These are phyloP conservation scores for Pleuronectes platessa DNA, from an alignment of 2,113 vertebrate species.

Conservation along the genomic window DNA sequence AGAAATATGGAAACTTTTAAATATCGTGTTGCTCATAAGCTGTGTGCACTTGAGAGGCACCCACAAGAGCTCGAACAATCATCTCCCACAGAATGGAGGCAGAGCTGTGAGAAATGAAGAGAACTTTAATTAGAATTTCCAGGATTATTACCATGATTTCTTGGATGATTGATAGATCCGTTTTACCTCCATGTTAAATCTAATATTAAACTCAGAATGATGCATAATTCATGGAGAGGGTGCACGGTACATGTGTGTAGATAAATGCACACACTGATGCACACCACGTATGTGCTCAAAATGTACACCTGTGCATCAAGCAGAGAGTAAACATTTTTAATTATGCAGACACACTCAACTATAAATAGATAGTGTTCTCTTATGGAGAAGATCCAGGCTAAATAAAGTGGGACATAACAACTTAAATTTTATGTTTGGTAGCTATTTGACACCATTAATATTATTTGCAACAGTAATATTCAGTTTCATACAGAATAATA, in stretches of 20 bases:
- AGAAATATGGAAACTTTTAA: conserved; percentile 12
- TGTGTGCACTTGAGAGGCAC: conserved; percentile 34
- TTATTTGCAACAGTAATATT: too few relatives aligned
- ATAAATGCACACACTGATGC: conserved; percentile 7
- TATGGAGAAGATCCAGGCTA: background rate
- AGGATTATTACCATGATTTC: conserved; percentile 70
- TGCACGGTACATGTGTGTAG: background rate
- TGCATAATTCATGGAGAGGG: conserved; percentile 64
- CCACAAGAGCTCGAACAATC: conserved; percentile 44
- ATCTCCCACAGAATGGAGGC: conserved; percentile 44
- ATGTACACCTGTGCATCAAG: background rate
- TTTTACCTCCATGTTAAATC: conserved; percentile 75
- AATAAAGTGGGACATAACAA: too few relatives aligned
- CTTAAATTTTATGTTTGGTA: too few relatives aligned
- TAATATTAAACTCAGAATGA: conserved; percentile 81
- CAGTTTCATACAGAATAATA: too few relatives aligned
- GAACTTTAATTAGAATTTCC: conserved; percentile 74
- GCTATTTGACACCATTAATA: too few relatives aligned
- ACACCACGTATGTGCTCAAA: background rate
- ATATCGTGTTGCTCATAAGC: conserved; percentile 42
- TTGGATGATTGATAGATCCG: conserved; percentile 80
- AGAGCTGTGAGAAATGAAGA: conserved; percentile 65
- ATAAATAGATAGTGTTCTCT: conserved; percentile 5
- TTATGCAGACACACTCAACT: conserved; percentile 22
- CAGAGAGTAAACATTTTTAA: conserved; percentile 3